Base-by-base conservation (phyloP, 2,797 vertebrate genomes). In the Crenuchus spilurus region DNA sequence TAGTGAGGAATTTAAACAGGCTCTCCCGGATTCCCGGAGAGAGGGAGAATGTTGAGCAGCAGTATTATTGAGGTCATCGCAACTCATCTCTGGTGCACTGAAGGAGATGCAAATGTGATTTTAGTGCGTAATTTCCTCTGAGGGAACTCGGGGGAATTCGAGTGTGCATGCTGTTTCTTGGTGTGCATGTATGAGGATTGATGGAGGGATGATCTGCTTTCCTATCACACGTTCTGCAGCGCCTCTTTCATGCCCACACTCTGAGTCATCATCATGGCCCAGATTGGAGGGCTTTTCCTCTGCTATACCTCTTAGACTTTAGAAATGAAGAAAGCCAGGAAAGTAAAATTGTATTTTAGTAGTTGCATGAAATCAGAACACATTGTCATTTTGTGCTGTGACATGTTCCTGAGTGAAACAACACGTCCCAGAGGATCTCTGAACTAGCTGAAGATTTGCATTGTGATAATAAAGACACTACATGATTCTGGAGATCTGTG, bases 41-140 rank as follows among this genome's bases (percentile, higher is more conserved):
- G 2, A 14, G 3, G 10, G 30, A 20, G 41, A 46, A 4, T 6
- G 28, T 14, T n/a, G 35, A 54, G 20, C 28, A 33, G 14, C 49
- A 35, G 39, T 66, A 28, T 57, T 58, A 57, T 74, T 74, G 41
- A 65, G 51, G 61, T 33, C 51, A 46, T 65, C 30, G 44, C 37
- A 46, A 58, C 71, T 46, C 28, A 24, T 18, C 18, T 64, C 30
- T 24, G 9, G 51, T 10, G 31, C 28, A 48, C 30, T 14, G 55
- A 35, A 8, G 10, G 52, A 58, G 52, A 74, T 26, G 51, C 52
- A 16, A 66, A 48, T 49, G 13, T 22, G 33, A 60, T 60, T 63
- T 67, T 67, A 39, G 31, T 5, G 11, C 3, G 31, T 75, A 42
- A 69, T 60, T 75, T 69, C 37, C 44, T 75, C 46, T 2, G 33